Base-by-base conservation (phyloP, 2,797 vertebrate species). In the Hephaestus fuliginosus region DNA sequence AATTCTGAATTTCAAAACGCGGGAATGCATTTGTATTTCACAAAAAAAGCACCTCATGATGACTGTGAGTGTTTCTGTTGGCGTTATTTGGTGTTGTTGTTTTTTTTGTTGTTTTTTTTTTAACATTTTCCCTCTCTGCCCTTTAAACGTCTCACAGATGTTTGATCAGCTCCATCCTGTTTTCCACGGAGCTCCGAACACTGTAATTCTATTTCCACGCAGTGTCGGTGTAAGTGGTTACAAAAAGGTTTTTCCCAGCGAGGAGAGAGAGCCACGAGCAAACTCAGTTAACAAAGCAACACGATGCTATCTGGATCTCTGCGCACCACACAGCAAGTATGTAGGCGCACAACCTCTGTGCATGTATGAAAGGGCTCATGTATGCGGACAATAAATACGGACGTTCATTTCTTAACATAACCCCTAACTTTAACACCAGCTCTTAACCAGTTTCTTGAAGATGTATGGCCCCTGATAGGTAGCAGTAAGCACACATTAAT, bases 191-290 rank as follows among this genome's bases (percentile, higher is more conserved):
- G 58, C 20, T 51, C 41, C 36, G 53, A 80, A 57, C 77, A 43
- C 41, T 79, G 77, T 79, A 74, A 76, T 79, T 85, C 49, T 61
- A 62, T 84, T 82, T 78, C 70, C 76, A 79, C 9, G 17, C 58
- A 66, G 78, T 85, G 72, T 85, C 80, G 57, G 69, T 81, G 5
- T 30, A 43, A 85, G 63, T 9, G 72, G 44, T 66, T 73, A 60
- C 30, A 63, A 82, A 78, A 70, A 33, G 3, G 61, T 41, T 70
- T 22, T 57, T 18, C 60, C 69, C 67, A 65, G 62, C 77, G 63
- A 68, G 49, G 66, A n/a, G 57, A 25, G 25, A 67, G 39, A 62
- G 25, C 25, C 49, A 76, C n/a, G 46, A 48, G 57, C 58, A 64
- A 52, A 74, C 75, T 58, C 56, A 3, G 3, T 22, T 49, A 75